Conservation (phyloP, 2,113 vertebrate species). For the Cavia porcellus region DNA sequence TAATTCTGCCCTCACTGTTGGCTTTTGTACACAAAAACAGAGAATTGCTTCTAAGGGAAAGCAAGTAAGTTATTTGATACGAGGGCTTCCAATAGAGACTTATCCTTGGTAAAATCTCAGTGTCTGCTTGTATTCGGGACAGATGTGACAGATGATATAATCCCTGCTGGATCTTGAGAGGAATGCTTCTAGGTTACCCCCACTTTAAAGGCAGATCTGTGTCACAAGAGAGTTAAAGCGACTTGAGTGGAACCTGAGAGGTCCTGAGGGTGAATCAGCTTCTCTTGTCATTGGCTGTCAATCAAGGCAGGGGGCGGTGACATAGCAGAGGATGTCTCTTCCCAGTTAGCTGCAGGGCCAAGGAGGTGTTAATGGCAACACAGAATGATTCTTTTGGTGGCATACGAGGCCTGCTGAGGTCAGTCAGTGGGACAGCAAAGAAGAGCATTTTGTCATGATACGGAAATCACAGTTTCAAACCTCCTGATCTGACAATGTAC, state of each 20-base stretch:
- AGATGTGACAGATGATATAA: slow-evolving; percentile 70
- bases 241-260: slow-evolving; percentile 74
- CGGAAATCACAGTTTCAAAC: background rate
- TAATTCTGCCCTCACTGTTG: background rate
- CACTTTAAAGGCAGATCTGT: slow-evolving; percentile 51
- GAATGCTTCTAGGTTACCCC: slow-evolving; percentile 50
- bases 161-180: slow-evolving; percentile 60
- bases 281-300: slow-evolving; percentile 50
- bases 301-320: background rate
- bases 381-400: slow-evolving; percentile 1
- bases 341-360: slow-evolving; percentile 64
- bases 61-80: slow-evolving; percentile 35
- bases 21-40: slow-evolving; percentile 58
- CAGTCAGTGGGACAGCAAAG: background rate
- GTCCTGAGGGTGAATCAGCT: slow-evolving; percentile 77
- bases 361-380: slow-evolving; percentile 34
- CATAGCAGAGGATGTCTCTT: slow-evolving; percentile 22
- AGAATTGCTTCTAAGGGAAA: slow-evolving; percentile 62
- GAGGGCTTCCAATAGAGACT: slow-evolving; percentile 22
- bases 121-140: background rate
- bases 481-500: background rate
- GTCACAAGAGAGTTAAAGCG: slow-evolving; percentile 72
- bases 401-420: background rate
- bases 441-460: slow-evolving; percentile 4
- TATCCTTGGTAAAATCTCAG: slow-evolving; percentile 52